These are phyloP conservation scores for Phasia obesa DNA, from an alignment of 2,888 invertebrate genomes.

Conservation along the genomic window DNA sequence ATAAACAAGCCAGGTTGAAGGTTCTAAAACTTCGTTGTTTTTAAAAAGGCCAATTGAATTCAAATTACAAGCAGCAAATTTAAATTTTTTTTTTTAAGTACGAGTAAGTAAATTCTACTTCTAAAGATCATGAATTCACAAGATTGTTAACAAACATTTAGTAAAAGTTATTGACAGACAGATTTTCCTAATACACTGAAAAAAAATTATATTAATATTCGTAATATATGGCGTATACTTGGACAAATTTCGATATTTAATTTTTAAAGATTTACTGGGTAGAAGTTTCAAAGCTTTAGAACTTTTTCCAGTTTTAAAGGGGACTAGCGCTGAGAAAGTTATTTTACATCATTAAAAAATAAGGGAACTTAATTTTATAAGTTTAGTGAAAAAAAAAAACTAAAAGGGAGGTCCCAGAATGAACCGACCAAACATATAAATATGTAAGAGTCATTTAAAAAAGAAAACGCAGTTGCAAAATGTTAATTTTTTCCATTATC, in stretches of 20 bases:
- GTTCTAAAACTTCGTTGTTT: slow-evolving; percentile 64
- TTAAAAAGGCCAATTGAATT: not conserved
- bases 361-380: not conserved
- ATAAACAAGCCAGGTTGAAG: slow-evolving; percentile 43
- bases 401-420: not conserved
- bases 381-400: not conserved
- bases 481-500: no score
- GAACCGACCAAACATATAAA: not conserved
- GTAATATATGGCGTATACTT: slow-evolving; percentile 75
- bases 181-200: not conserved
- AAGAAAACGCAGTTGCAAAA: no score
- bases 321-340: slow-evolving; percentile 6
- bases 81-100: not conserved
- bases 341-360: not conserved
- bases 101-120: not conserved
- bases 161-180: slow-evolving; percentile 7
- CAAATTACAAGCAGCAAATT: slow-evolving; percentile 20
- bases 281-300: slow-evolving; percentile 63
- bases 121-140: not conserved
- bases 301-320: slow-evolving; percentile 44
- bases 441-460: not conserved
- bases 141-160: not conserved
- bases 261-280: slow-evolving; percentile 18
- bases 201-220: slow-evolving; percentile 17
- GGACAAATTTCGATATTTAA: not conserved